phyloP scores from a whole-genome alignment of 2,113 vertebrate species.

The Gila orcuttii region DNA sequence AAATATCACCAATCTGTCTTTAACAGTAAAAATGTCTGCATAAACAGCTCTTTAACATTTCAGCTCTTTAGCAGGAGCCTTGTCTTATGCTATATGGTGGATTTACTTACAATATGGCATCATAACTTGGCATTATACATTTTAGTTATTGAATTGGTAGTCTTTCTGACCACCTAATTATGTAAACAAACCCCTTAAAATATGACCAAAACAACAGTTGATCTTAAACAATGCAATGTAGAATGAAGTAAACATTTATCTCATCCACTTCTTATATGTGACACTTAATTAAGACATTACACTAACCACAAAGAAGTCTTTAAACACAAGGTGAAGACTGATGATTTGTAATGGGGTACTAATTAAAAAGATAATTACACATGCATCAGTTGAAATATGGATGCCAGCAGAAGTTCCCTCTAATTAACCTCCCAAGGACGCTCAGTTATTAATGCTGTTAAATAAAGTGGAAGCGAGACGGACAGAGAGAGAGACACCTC shows the following conservation, averaged over 20 bases:
- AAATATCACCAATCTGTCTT: slow-evolving; percentile 17
- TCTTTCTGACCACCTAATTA: slow-evolving; percentile 1
- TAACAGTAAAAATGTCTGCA: neutral
- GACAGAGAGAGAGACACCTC: neutral
- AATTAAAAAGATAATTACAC: slow-evolving; percentile 69
- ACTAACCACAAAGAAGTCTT: slow-evolving; percentile 57
- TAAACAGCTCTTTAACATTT: neutral
- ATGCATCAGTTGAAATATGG: slow-evolving; percentile 62
- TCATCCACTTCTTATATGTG: slow-evolving; percentile 49
- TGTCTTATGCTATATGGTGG: neutral
- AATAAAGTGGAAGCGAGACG: slow-evolving; percentile 8
- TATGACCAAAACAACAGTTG: neutral
- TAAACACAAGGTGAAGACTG: slow-evolving; percentile 62
- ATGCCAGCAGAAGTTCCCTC: slow-evolving; percentile 58
- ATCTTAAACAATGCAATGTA: slow-evolving; percentile 5
- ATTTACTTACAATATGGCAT: neutral
- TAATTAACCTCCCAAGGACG: slow-evolving; percentile 66
- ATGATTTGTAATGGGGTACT: slow-evolving; percentile 62
- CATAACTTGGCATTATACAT: neutral
- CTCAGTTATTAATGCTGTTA: slow-evolving; percentile 55
- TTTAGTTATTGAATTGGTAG: neutral
- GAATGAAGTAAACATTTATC: slow-evolving; percentile 49
- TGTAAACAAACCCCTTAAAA: neutral
- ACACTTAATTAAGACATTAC: slow-evolving; percentile 56
- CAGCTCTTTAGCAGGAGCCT: no score